Evolutionary conservation across 2,797 vertebrate genomes (phyloP).

Genomic region (Octomys mimax): DNA sequence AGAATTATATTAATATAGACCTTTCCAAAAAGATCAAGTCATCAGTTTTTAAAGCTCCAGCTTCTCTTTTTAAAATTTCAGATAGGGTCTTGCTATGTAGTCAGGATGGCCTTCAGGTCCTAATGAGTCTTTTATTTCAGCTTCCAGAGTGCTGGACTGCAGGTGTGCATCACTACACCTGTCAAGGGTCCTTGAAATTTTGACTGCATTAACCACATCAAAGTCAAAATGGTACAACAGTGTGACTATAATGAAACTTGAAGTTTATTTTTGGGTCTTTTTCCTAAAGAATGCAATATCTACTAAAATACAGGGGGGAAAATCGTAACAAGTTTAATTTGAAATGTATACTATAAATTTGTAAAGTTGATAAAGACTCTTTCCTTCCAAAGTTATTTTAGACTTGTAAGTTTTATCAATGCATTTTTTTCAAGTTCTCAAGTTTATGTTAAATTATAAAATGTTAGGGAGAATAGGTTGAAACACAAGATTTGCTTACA

Average conservation of each 20-base stretch:
- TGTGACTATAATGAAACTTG: not conserved
- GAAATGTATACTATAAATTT: not conserved
- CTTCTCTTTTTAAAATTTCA: slow-evolving; percentile 3
- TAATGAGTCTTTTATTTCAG: not conserved
- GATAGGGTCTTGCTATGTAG: not conserved
- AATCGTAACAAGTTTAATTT: not conserved
- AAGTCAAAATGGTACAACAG: not conserved
- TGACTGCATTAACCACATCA: slow-evolving; percentile 21
- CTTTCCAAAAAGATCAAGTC: slow-evolving; percentile 6
- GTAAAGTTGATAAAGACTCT: not conserved
- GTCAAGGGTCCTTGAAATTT: slow-evolving; percentile 2
- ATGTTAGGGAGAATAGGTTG: slow-evolving; percentile 17
- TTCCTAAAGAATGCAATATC: not conserved
- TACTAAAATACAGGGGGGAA: not conserved
- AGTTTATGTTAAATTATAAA: slow-evolving; percentile 58
- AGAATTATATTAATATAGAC: not conserved
- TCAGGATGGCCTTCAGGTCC: not conserved
- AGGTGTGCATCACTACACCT: not conserved
- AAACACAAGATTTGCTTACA: slow-evolving; percentile 19
- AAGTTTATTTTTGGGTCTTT: slow-evolving; percentile 18
- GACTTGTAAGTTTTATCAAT: slow-evolving; percentile 3
- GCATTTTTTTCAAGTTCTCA: slow-evolving; percentile 40
- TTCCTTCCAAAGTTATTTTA: not conserved
- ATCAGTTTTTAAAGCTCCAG: slow-evolving; percentile 29
- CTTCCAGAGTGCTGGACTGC: not conserved